These are phyloP conservation scores for Sipha maydis DNA, from an alignment of 2,888 invertebrate species.

Conservation along the genomic window DNA sequence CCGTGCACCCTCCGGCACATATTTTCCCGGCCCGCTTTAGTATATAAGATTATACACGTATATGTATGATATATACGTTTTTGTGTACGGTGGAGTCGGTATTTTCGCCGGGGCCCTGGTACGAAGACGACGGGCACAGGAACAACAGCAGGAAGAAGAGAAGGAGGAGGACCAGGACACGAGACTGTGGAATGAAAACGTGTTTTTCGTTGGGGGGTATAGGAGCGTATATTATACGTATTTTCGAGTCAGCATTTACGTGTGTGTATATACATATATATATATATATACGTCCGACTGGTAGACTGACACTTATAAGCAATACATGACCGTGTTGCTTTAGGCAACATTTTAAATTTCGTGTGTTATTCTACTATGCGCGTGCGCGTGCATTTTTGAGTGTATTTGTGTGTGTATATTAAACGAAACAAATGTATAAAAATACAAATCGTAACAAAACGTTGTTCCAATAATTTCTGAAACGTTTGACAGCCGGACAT, in stretches of 20 bases:
- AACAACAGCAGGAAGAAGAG: not conserved
- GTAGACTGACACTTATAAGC: constrained; percentile 20
- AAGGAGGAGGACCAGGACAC: not conserved
- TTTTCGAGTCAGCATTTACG: constrained; percentile 24
- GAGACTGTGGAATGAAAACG: not conserved
- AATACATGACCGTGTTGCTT: constrained; percentile 29
- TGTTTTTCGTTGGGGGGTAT: constrained; percentile 5
- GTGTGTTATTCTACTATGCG: constrained; percentile 1
- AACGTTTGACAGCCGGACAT: constrained; percentile 59
- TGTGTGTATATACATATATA: not conserved
- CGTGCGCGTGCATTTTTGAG: not conserved
- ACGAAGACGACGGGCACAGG: not conserved
- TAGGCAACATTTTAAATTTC: constrained; percentile 19
- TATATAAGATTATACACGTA: not conserved
- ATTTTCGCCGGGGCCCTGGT: constrained; percentile 10
- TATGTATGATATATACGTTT: not conserved
- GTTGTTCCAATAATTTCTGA: constrained; percentile 55
- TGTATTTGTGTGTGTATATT: not conserved
- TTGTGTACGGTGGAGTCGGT: not conserved
- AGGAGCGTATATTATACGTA: not conserved
- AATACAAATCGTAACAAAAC: constrained; percentile 41
- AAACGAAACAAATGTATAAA: constrained; percentile 8
- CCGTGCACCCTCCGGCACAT: not conserved
- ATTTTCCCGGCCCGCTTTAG: not conserved
- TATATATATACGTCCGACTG: not conserved